Conservation (phyloP, 2,113 vertebrate species). For the Gnathonemus echidnorhynchus region DNA sequence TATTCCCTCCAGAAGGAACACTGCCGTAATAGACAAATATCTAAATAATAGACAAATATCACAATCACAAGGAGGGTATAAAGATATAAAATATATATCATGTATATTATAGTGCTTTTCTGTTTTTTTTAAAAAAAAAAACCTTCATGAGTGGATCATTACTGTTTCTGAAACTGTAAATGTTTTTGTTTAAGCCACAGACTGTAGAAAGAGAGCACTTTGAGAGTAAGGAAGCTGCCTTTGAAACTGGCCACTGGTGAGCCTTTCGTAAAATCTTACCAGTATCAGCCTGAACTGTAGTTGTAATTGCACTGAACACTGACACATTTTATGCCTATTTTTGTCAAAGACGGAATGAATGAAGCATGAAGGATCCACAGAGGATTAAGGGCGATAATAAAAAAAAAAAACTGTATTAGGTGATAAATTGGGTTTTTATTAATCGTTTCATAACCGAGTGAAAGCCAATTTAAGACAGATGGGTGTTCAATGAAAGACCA, state of each 20-base stretch:
- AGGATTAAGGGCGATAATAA: background rate
- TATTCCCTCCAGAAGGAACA: background rate
- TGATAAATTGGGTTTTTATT: conserved; percentile 6
- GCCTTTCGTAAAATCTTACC: background rate
- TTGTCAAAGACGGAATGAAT: background rate
- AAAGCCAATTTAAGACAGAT: background rate
- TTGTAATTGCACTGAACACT: background rate
- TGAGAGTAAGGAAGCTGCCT: background rate
- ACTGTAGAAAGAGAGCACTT: background rate
- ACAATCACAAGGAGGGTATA: background rate
- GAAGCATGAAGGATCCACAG: background rate
- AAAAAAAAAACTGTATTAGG: background rate
- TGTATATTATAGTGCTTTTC: background rate
- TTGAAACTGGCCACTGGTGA: background rate
- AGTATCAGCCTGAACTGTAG: background rate
- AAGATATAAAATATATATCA: background rate
- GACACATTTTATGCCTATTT: background rate
- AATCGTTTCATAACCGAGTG: background rate
- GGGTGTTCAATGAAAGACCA: background rate
- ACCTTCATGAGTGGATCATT: background rate
- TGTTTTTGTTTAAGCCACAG: background rate
- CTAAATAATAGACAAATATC: background rate
- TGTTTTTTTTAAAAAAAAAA: background rate
- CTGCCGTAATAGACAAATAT: background rate
- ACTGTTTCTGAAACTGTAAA: background rate